Conservation (phyloP, 2,113 vertebrate species). For the Paramisgurnus dabryanus region DNA sequence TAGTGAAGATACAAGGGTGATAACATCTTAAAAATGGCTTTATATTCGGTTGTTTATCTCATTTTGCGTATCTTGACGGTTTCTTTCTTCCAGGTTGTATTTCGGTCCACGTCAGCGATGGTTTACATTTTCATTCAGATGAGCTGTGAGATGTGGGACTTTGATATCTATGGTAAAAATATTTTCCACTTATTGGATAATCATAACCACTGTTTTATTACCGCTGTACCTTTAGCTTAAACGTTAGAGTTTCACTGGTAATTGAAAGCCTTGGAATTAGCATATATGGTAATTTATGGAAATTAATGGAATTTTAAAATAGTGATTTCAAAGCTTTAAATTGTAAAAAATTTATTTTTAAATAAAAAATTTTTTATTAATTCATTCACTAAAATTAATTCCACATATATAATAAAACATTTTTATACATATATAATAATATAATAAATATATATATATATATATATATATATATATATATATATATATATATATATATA, state of each 20-base stretch:
- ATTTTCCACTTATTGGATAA: not conserved
- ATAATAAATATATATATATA: too few species aligned
- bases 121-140: constrained; percentile 99
- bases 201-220: not conserved
- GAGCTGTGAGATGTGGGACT: constrained; percentile 99
- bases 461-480: too few species aligned
- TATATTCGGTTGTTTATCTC: not conserved
- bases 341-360: too few species aligned
- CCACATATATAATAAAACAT: too few species aligned
- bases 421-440: too few species aligned
- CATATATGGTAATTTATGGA: too few species aligned
- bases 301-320: too few species aligned
- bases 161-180: constrained; percentile 92
- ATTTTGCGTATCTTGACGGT: not conserved
- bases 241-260: not conserved
- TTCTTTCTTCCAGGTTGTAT: constrained; percentile 85
- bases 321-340: too few species aligned
- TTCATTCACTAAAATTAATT: too few species aligned
- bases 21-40: constrained; percentile 40
- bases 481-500: too few species aligned
- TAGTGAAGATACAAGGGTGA: constrained; percentile 93
- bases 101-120: constrained; percentile 97
- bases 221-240: not conserved
- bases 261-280: too few species aligned
- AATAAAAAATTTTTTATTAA: too few species aligned